Evolutionary conservation across 2,797 vertebrate species (phyloP).

Genomic region (Bradypodion pumilum): DNA sequence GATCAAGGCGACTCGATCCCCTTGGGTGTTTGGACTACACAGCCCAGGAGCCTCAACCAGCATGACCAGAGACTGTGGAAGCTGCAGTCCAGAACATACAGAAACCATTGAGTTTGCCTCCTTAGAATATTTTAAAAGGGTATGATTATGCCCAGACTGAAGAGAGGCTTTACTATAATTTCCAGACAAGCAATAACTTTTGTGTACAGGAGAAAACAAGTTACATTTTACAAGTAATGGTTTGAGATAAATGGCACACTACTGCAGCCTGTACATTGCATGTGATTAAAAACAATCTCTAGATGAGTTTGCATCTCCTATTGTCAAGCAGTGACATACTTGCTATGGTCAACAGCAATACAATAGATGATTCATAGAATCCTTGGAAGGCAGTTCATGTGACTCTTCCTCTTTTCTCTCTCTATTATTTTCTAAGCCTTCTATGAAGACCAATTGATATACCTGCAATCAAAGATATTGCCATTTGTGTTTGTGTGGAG

Average conservation of each 20-base stretch:
- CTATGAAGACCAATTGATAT: not conserved
- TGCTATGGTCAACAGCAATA: not conserved
- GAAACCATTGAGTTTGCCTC: not conserved
- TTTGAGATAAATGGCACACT: not conserved
- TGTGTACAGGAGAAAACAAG: no score
- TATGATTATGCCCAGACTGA: not conserved
- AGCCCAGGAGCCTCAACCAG: no score
- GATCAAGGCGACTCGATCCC: not conserved
- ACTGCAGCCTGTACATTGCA: not conserved
- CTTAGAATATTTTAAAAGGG: not conserved
- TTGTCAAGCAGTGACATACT: no score
- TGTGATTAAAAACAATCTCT: not conserved
- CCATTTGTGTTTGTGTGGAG: not conserved
- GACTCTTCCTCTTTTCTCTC: not conserved
- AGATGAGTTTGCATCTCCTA: not conserved
- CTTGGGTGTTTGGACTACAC: no score
- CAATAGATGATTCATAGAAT: not conserved
- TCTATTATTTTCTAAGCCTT: not conserved
- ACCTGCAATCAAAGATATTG: not conserved
- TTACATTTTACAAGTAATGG: not conserved
- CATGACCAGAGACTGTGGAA: no score
- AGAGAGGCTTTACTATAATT: not conserved
- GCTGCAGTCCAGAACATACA: not conserved
- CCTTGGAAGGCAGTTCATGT: not conserved
- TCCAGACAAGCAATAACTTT: not conserved